Evolutionary conservation across 1,140 invertebrate genomes (phyloP), one percentile per base, ranked within the genome.

Genomic region (Ladona fulva): DNA sequence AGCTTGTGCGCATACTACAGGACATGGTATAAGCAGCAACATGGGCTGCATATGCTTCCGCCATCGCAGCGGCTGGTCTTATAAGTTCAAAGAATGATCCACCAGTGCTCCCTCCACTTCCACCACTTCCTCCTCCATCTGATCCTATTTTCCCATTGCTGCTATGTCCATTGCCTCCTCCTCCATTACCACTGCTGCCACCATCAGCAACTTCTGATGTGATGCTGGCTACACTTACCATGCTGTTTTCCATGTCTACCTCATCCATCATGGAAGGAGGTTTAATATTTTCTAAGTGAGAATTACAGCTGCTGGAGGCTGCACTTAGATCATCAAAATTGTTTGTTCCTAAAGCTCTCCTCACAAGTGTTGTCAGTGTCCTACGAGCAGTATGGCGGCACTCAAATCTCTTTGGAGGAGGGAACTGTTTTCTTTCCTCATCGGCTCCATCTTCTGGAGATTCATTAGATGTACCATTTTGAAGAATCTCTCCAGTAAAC

Each of bases 141-240:
- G 52, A 66, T 16, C 52, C 52, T 24, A 75, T n/a, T 16, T 75
- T 75, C 52, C 52, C 52, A 66, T 66, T 66, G 52, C n/a, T 16
- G 52, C 52, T 66, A 16, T 75, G 74, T 5, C 24, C 74, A 75
- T 75, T 42, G 1, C 74, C 74, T 19, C 52, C n/a, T 6, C 52
- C 52, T 66, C 52, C 52, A 66, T 66, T 66, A 19, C 52, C 52
- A 66, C 52, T 74, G 44, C 78, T 77, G 25, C 78, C 74, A 24
- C 80, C 75, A 79, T 94, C 92, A 0, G 89, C 91, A 7, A 92
- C 87, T 85, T 94, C 93, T 0, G 91, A 94, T 16, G 90, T 91
- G 42, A 95, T 93, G 81, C 93, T 95, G 0, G 92, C 92, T 0
- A 95, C 91, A 77, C 94, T 95, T 11, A 94, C 85, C 90, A 95